Base-by-base conservation (phyloP, 2,797 vertebrate species). In the Nothura maculosa region DNA sequence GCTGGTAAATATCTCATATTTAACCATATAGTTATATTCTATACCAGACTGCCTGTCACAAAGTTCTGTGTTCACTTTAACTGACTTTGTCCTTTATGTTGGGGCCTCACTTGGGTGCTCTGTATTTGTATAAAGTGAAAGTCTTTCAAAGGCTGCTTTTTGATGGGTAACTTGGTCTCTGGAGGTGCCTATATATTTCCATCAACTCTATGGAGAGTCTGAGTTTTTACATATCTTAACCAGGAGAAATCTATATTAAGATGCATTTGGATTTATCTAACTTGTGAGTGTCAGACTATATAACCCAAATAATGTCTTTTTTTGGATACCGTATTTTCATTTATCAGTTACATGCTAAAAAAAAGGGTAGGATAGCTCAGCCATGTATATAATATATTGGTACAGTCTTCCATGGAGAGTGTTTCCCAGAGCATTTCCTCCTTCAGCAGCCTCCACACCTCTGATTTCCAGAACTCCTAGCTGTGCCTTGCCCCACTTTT, bases 121-220 rank as follows among this genome's bases (percentile, higher is more conserved):
- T 54, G n/a, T 77, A 30, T 15, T 19, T 78, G 9, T 28, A 1
- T 30, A 40, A 12, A 73, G n/a, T 20, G 30, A 83, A 72, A 52
- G 4, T 20, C n/a, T 81, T 83, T 15, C 52, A 55, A 63, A 60
- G 14, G 30, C 32, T 67, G 50, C 50, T 63, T 88, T 90, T 86
- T 48, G 9, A 30, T 28, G 30, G 54, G 5, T 0, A 0, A 16
- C 60, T 90, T 66, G 55, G 47, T 77, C 66, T 70, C 60, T 52
- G 47, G 52, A 60, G 30, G 1, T 34, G 20, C 7, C 30, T 74
- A 85, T 78, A 12, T 62, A 12, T 55, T 21, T 81, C 27, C 16
- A 20, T 73, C 36, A 68, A 24, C 1, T 1, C 10, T 22, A 50
- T 0, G 1, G 72, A 34, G 40, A 48, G 3, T 32, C 2, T 27